Conservation (phyloP, 2,113 vertebrate genomes). For the Thamnaconus septentrionalis region DNA sequence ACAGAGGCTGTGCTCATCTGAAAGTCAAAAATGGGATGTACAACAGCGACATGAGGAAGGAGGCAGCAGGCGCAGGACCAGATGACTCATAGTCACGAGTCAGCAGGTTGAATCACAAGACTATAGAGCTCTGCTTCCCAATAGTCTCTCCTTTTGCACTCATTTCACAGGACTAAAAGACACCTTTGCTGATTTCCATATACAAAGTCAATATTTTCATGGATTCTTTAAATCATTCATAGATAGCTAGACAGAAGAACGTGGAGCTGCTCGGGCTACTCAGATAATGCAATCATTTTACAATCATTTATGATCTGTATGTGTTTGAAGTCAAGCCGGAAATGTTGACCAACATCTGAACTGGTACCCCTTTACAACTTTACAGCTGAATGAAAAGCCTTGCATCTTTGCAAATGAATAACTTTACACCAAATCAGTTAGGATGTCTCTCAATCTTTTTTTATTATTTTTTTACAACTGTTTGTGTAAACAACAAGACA, state of each 20-base stretch:
- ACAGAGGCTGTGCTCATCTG: slow-evolving; percentile 20
- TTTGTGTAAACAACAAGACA: slow-evolving; percentile 27
- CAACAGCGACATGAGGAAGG: slow-evolving; percentile 23
- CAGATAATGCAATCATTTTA: too few relatives aligned
- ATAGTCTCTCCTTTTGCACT: neutral
- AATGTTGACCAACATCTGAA: neutral
- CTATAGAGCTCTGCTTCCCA: slow-evolving; percentile 8
- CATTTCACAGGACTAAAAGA: neutral
- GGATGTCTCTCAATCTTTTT: neutral
- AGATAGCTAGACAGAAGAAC: too few relatives aligned
- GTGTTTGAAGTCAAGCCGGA: too few relatives aligned
- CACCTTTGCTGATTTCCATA: neutral
- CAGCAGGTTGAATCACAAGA: slow-evolving; percentile 47
- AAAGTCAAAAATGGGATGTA: slow-evolving; percentile 21
- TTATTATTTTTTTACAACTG: slow-evolving; percentile 17
- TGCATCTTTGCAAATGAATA: slow-evolving; percentile 19
- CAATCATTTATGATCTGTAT: too few relatives aligned
- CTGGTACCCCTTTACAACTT: neutral
- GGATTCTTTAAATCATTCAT: too few relatives aligned
- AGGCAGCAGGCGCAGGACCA: slow-evolving; percentile 17
- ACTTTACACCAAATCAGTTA: neutral
- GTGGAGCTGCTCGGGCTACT: too few relatives aligned
- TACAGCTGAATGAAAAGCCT: slow-evolving; percentile 5
- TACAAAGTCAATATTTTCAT: neutral
- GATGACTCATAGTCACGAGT: slow-evolving; percentile 62